Evolutionary conservation across 2,888 invertebrate genomes (phyloP), one percentile per base, ranked within the genome.

Genomic region (Eilema griseolum): DNA sequence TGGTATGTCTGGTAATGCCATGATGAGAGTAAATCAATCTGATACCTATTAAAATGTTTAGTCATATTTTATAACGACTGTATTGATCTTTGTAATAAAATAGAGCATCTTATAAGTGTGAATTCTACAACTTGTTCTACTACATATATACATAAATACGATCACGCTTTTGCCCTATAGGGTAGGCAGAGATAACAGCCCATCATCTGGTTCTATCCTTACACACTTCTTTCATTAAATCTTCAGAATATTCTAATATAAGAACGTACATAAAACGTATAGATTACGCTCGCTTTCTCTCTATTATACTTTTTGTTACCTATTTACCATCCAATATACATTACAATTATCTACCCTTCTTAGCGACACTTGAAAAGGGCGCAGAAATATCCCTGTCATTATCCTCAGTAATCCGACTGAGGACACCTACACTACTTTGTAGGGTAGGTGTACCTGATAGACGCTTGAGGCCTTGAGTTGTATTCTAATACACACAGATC

Each of bases 361-460:
- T 31, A 31, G 33, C 28, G 61, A 28, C 3, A 31, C n/a, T 31
- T 31, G 61, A 61, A 60, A 33, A 61, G 61, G 61, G n/a, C 61
- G 61, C 28, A 28, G 61, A 61, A 31, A 31, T 14, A 61, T 61
- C 61, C 61, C 20, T 61, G 61, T 61, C 61, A 61, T 61, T 61
- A 61, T 61, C 61, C 61, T 61, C 10, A 61, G 61, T 61, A 61
- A 61, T 28, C 61, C 61, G 16, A 61, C 31, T 31, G 61, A 61
- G 31, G 61, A 28, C n/a, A 33, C 61, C 28, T 31, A 61, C 61
- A 61, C 61, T 61, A 61, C 61, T 61, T 61, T 31, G 31, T 31
- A 0, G 33, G 61, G 31, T 33, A 61, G 46, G 52, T 52, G 52
- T 52, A 52, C 2, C 60, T 8, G 28, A 59, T 14, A 16, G 14